phyloP scores from a whole-genome alignment of 2,888 invertebrate species.

The Periphyllus acericola region DNA sequence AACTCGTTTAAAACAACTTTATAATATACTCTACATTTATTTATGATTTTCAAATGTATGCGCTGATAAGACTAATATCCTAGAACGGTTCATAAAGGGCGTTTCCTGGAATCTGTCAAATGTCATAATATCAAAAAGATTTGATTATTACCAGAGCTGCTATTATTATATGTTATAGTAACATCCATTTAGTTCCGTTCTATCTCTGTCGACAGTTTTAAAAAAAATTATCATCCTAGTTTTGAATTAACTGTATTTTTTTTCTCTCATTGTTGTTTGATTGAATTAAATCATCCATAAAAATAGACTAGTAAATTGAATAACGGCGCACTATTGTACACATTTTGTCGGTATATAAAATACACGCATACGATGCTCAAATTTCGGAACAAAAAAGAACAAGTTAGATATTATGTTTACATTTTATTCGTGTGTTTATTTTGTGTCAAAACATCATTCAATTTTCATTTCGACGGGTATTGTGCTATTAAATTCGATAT shows the following conservation, averaged over 20 bases:
- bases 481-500: background rate
- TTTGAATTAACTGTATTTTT: slow-evolving; percentile 43
- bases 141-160: slow-evolving; percentile 19
- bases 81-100: slow-evolving; percentile 5
- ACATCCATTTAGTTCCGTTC: slow-evolving; percentile 36
- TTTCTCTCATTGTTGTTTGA: slow-evolving; percentile 28
- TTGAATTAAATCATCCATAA: slow-evolving; percentile 35
- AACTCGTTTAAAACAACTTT: background rate
- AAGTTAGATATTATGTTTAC: slow-evolving; percentile 27
- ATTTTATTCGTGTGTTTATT: background rate
- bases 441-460: slow-evolving; percentile 8
- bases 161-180: background rate
- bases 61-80: background rate
- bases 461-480: background rate
- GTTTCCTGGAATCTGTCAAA: slow-evolving; percentile 45
- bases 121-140: background rate
- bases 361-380: slow-evolving; percentile 34
- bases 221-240: slow-evolving; percentile 17
- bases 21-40: background rate
- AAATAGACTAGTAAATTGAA: slow-evolving; percentile 28
- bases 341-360: background rate
- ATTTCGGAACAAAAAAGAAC: slow-evolving; percentile 56
- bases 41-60: background rate
- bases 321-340: slow-evolving; percentile 29
- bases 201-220: background rate